Percentiles rank a stretch among this genome's conserved stretches.
Evolutionary conservation across 37 sponge, comb jelly and placozoan genomes (phyloP).

Genomic region (Mnemiopsis leidyi): DNA sequence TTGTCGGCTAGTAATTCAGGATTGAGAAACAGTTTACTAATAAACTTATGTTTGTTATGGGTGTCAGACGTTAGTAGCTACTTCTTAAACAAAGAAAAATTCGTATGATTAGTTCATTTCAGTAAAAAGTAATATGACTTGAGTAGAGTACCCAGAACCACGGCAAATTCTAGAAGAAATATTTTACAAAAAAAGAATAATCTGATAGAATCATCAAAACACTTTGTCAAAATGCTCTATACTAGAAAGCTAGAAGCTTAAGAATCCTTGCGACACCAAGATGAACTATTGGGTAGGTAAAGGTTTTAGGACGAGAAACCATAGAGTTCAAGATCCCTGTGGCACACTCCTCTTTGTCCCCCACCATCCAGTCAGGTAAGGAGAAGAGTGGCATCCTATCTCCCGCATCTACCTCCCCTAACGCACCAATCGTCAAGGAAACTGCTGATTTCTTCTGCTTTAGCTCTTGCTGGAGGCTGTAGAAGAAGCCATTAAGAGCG

Average conservation of each 20-base stretch:
- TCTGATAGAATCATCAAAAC: too few species aligned
- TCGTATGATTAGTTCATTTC: too few species aligned
- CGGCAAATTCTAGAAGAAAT: too few species aligned
- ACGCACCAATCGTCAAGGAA: neutral
- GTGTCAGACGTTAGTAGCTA: too few species aligned
- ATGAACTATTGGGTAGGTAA: constrained; percentile 20
- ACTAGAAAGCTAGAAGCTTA: neutral
- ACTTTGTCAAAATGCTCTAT: too few species aligned
- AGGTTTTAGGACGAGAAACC: neutral
- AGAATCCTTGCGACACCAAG: neutral
- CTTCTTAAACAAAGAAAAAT: too few species aligned
- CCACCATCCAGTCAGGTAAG: neutral
- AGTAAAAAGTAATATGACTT: too few species aligned
- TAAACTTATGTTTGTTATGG: too few species aligned
- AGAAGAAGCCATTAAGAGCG: constrained; percentile 63
- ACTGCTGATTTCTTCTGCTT: neutral
- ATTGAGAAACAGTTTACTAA: too few species aligned
- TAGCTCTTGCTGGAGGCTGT: constrained; percentile 40
- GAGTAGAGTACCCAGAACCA: too few species aligned
- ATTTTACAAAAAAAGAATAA: too few species aligned
- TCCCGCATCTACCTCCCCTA: neutral
- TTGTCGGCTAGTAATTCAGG: too few species aligned
- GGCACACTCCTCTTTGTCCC: constrained; percentile 8
- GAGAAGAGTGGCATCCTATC: neutral
- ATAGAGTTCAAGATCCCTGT: neutral